phyloP scores from a whole-genome alignment of 2,797 vertebrate species.

The Phrynocephalus guinanensis region DNA sequence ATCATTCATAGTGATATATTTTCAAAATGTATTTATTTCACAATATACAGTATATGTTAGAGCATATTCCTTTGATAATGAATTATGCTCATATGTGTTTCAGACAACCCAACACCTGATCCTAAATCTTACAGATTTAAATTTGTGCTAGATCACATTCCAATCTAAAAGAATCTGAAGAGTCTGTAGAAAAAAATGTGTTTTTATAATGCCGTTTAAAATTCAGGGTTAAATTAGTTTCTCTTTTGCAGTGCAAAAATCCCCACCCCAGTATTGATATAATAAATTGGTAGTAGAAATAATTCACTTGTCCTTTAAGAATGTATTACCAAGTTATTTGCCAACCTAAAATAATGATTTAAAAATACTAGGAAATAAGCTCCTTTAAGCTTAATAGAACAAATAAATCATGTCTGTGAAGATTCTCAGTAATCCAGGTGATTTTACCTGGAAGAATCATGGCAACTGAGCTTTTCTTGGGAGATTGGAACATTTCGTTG shows the following conservation, averaged over 20 bases:
- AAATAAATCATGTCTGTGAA: too few relatives aligned
- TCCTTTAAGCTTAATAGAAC: background rate
- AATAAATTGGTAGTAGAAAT: background rate
- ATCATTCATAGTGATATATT: background rate
- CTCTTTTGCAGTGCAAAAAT: too few relatives aligned
- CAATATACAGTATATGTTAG: background rate
- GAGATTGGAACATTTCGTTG: too few relatives aligned
- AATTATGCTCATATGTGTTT: too few relatives aligned
- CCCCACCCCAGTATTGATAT: too few relatives aligned
- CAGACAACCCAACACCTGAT: too few relatives aligned
- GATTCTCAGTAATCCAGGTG: too few relatives aligned
- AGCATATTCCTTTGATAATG: background rate
- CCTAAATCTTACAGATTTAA: too few relatives aligned
- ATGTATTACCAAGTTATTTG: background rate
- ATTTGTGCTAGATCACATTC: background rate
- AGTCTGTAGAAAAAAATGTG: background rate
- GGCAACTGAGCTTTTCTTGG: too few relatives aligned
- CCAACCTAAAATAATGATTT: slow-evolving; percentile 20
- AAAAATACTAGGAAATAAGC: slow-evolving; percentile 19
- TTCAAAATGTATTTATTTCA: background rate
- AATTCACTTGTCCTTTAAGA: background rate
- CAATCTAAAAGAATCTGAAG: background rate
- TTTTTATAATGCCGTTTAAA: too few relatives aligned
- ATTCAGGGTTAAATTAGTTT: too few relatives aligned
- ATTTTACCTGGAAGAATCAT: too few relatives aligned